phyloP scores from a whole-genome alignment of 2,888 invertebrate genomes.

The Busseola fusca region DNA sequence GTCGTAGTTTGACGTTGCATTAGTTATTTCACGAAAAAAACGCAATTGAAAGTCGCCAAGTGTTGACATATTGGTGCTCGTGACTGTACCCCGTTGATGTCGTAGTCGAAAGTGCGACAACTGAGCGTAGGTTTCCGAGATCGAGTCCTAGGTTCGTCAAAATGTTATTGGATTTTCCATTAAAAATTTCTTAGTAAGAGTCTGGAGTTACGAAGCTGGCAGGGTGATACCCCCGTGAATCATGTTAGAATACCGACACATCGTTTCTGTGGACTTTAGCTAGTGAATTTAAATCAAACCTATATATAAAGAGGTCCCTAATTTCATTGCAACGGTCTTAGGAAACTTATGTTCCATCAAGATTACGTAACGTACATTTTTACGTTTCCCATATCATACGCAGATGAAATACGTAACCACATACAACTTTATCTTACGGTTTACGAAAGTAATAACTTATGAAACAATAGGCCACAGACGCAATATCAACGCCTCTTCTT shows the following conservation, averaged over 20 bases:
- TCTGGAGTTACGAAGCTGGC: neutral
- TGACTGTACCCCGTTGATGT: no score
- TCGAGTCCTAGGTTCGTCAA: neutral
- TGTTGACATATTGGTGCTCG: no score
- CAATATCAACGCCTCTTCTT: slow-evolving; percentile 59
- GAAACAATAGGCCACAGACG: slow-evolving; percentile 48
- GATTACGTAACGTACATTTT: slow-evolving; percentile 37
- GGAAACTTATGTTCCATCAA: neutral
- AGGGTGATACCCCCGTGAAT: neutral
- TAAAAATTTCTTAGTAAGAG: neutral
- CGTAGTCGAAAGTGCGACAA: neutral
- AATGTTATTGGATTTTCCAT: neutral
- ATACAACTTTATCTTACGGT: slow-evolving; percentile 50
- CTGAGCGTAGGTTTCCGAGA: neutral
- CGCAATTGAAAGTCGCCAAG: no score
- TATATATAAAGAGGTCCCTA: neutral
- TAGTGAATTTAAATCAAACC: neutral
- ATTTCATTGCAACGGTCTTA: neutral
- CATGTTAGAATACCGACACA: neutral
- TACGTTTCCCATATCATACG: slow-evolving; percentile 21
- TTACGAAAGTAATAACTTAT: slow-evolving; percentile 50
- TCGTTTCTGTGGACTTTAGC: neutral
- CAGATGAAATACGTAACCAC: slow-evolving; percentile 46
- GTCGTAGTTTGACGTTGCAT: no score
- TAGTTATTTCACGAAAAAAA: no score